phyloP scores from a whole-genome alignment of 2,888 invertebrate species.

The Lepidochitona cinerea region DNA sequence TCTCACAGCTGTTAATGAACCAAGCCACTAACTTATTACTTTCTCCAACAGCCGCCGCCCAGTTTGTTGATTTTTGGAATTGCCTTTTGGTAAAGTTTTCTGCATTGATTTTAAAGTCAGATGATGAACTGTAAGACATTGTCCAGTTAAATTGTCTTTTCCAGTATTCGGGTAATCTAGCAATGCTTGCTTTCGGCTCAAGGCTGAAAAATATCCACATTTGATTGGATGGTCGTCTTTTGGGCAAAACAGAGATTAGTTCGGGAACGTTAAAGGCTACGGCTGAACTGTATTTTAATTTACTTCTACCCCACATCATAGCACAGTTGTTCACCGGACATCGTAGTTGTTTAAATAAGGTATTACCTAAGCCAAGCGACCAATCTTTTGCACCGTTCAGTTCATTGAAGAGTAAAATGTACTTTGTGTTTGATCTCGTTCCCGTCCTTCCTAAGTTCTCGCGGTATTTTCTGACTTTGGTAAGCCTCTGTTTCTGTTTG shows the following conservation, averaged over 20 bases:
- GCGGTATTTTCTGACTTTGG: not conserved
- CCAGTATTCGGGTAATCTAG: not conserved
- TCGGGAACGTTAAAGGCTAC: not conserved
- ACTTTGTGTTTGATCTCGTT: not conserved
- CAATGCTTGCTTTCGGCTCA: not conserved
- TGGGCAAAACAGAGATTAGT: not conserved
- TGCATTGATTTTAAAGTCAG: conserved; percentile 95
- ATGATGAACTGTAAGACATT: conserved; percentile 91
- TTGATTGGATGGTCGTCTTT: not conserved
- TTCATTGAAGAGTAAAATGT: not conserved
- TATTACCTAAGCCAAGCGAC: not conserved
- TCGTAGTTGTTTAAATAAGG: not conserved
- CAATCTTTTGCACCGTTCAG: not conserved
- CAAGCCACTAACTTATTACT: conserved; percentile 94
- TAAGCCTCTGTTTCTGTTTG: not conserved
- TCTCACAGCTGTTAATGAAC: conserved; percentile 97
- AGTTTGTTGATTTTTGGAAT: conserved; percentile 13
- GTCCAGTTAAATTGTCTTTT: conserved; percentile 88
- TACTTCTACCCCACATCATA: not conserved
- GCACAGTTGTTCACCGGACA: not conserved
- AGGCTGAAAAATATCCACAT: conserved; percentile 5
- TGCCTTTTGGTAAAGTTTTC: conserved; percentile 79
- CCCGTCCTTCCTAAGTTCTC: not conserved
- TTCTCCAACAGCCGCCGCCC: conserved; percentile 75
- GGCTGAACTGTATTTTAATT: not conserved